A percentile compares a stretch with the other conserved stretches of the same genome.
phyloP scores from a whole-genome alignment of 2,797 vertebrate genomes.

The Oreonectes daqikongensis region DNA sequence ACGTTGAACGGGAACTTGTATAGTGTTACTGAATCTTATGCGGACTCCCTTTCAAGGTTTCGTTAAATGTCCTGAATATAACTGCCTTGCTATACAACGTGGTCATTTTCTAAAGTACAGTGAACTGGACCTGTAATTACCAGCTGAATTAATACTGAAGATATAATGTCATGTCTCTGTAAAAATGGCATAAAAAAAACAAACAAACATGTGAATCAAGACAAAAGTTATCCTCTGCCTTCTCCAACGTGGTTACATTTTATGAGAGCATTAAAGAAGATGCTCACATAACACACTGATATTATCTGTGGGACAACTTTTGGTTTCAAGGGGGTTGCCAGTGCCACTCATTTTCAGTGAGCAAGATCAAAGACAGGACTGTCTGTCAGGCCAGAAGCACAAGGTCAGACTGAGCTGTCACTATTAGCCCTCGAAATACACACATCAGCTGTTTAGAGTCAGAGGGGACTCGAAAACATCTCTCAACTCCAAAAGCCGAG shows the following conservation, averaged over 20 bases:
- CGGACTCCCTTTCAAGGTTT: neutral
- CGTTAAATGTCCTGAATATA: neutral
- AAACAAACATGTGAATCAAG: too few species aligned
- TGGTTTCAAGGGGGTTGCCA: neutral
- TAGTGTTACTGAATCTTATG: neutral
- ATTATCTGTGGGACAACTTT: conserved; percentile 14
- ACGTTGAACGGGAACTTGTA: conserved; percentile 8
- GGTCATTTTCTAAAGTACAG: neutral
- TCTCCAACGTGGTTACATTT: conserved; percentile 5
- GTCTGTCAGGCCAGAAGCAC: conserved; percentile 38
- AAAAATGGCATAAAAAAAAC: neutral
- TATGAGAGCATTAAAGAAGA: neutral
- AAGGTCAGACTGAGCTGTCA: conserved; percentile 21
- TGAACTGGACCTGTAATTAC: neutral
- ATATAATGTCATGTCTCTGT: neutral
- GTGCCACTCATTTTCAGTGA: conserved; percentile 3
- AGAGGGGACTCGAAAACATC: conserved; percentile 22
- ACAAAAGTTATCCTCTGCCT: too few species aligned
- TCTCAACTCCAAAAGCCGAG: neutral
- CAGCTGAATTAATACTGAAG: neutral
- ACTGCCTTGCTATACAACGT: too few species aligned
- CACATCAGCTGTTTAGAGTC: conserved; percentile 48
- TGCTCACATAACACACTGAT: too few species aligned
- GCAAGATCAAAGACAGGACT: conserved; percentile 8
- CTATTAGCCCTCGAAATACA: conserved; percentile 42